These are phyloP conservation scores for Helarctos malayanus DNA, from an alignment of 2,797 vertebrate species.

Conservation along the genomic window DNA sequence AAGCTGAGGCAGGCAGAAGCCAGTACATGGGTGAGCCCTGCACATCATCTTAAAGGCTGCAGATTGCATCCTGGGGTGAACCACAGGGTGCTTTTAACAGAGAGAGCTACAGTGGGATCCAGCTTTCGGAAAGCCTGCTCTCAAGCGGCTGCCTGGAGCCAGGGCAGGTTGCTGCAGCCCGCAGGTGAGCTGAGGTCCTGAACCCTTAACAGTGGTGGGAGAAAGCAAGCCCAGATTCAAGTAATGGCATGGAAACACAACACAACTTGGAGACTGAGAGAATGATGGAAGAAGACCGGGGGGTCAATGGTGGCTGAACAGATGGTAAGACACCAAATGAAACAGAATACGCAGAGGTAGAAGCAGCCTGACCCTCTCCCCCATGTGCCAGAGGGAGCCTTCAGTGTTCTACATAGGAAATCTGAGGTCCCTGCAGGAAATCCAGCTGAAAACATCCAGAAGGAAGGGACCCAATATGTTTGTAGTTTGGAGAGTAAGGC, in stretches of 20 bases:
- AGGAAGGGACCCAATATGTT: background rate
- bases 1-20: background rate
- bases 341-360: accelerated
- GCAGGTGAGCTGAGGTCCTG: background rate
- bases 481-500: background rate
- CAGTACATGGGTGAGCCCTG: background rate
- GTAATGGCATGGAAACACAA: background rate
- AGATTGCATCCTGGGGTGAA: background rate
- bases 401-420: background rate
- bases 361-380: too few species aligned
- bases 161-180: background rate
- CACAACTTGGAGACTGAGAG: background rate
- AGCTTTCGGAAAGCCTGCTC: background rate
- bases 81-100: background rate
- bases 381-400: background rate
- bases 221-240: background rate
- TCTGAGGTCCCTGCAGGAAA: background rate
- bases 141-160: background rate
- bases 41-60: background rate
- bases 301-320: too few species aligned
- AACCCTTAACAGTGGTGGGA: background rate
- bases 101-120: background rate
- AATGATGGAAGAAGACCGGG: background rate
- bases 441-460: background rate
- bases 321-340: background rate